Base-by-base conservation (phyloP, 2,888 invertebrate species). In the Drosophila melanocephala region DNA sequence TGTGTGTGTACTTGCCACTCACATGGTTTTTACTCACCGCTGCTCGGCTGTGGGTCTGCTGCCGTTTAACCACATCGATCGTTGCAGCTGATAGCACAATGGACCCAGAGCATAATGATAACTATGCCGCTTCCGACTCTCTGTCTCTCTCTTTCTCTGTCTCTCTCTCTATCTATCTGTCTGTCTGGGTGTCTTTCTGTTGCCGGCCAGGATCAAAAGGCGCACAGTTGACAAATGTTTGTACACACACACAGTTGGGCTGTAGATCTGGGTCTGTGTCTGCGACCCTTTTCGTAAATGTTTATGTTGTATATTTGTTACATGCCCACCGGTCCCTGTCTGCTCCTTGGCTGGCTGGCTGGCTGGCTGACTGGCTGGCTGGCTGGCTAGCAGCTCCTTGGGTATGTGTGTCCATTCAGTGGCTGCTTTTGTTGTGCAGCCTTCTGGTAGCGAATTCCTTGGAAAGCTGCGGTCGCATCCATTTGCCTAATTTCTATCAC, bases 201-300 rank as follows among this genome's bases (percentile, higher is more conserved):
- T 82, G 91, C 87, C 89, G 89, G 89, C 42, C 83, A 87, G 91
- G 89, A 89, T 89, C 89, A 89, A 89, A 89, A 81, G 91, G 81
- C 80, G 66, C 65, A 74, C 82, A 81, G 89, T 90, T 89, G 91
- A 90, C 89, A 89, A 89, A 90, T 89, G 89, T 79, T 87, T 87
- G 77, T 88, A 87, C 85, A 83, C 76, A 77, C 76, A 77, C 50
- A 33, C 59, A 51, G 50, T 50, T 42, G 51, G 66, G 16, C 56
- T 52, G 71, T 16, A 59, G 76, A 59, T 47, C 70, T 77, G 73
- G 62, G 75, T 58, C 80, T 55, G 37, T 28, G 74, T 75, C 72
- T 79, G 80, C 74, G 81, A 81, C 81, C 81, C 81, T 81, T 75
- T 81, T 83, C 77, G 89, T 84, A 78, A 84, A 90, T 88, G 84